Percentiles rank a stretch among this genome's conserved stretches.
These are phyloP conservation scores for Bryconaethiops microstoma DNA, from an alignment of 2,797 vertebrate genomes.

Conservation along the genomic window DNA sequence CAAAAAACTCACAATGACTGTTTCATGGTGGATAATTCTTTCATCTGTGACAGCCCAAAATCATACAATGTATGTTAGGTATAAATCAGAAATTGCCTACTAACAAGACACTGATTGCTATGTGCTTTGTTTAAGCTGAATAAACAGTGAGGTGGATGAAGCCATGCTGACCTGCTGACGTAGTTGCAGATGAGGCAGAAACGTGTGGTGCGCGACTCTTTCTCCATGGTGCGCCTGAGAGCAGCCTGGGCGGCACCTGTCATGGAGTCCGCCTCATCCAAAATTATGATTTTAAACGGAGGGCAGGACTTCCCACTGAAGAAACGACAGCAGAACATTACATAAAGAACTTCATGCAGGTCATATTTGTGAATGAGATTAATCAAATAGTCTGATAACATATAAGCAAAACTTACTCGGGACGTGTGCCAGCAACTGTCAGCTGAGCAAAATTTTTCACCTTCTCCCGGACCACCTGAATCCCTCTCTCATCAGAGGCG, in stretches of 20 bases:
- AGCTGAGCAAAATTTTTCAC: constrained; percentile 96
- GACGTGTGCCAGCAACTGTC: constrained; percentile 85
- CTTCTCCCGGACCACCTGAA: constrained; percentile 94
- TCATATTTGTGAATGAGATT: neutral
- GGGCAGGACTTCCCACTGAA: constrained; percentile 90
- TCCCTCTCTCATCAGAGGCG: constrained; percentile 96
- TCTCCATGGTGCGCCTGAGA: constrained; percentile 97
- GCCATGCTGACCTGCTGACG: constrained; percentile 85
- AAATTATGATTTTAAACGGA: constrained; percentile 98
- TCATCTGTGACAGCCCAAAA: too few species aligned
- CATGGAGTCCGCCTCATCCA: constrained; percentile 99
- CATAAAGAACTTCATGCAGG: neutral
- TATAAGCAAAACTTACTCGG: constrained; percentile 83
- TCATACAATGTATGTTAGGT: too few species aligned
- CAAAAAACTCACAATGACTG: too few species aligned
- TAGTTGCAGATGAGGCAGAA: constrained; percentile 99
- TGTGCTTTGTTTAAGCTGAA: too few species aligned
- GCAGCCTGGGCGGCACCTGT: constrained; percentile 93
- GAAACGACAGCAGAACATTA: neutral
- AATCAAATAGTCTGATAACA: neutral
- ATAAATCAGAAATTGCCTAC: neutral
- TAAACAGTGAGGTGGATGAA: too few species aligned
- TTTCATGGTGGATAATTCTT: too few species aligned
- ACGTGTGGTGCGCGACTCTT: constrained; percentile 92
- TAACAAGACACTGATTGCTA: neutral